Base-by-base conservation (phyloP, 2,888 invertebrate genomes). In the Melanostoma scalare region DNA sequence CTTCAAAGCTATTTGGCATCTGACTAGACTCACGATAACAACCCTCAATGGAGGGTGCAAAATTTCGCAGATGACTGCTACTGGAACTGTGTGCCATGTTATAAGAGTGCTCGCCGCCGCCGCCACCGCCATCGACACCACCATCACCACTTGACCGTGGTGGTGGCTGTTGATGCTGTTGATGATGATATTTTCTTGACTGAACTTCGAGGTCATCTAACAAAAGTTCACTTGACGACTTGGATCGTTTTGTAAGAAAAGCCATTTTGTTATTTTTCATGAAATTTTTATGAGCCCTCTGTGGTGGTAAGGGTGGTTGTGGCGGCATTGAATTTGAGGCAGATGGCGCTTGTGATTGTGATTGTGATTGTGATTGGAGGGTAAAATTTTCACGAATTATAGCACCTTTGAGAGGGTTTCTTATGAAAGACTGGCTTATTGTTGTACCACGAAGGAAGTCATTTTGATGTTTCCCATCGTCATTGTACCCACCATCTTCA, bases 381-480 rank as follows among this genome's bases (percentile, higher is more conserved):
- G 63, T 68, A 68, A 73, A 79, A 36, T 88, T 89, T 58, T 89
- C 89, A 4, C 69, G 60, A 33, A 88, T 87, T 85, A 85, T 78
- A 52, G 87, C 82, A 73, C 87, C 69, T 35, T 86, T 86, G 53
- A 87, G 87, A 38, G 89, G 86, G 76, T 90, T 91, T 50, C 87
- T 89, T 71, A 91, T 90, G 86, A 91, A 91, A 5, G 91, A 91
- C 79, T 91, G 90, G 69, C 91, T 91, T 10, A 91, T 87, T 0
- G 90, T 91, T 9, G 90, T 88, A 48, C 91, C 91, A n/a, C 91
- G 89, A 69, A 90, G 87, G 69, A 91, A 91, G 79, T 90, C 89
- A 42, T 86, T 86, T 87, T 86, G 85, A 87, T 87, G 65, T 88
- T 87, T 35, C 78, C 60, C 8, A 67, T 73, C 75, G 38, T 52